Evolutionary conservation across 2,888 invertebrate species (phyloP).

Genomic region (Sepioteuthis lessoniana): DNA sequence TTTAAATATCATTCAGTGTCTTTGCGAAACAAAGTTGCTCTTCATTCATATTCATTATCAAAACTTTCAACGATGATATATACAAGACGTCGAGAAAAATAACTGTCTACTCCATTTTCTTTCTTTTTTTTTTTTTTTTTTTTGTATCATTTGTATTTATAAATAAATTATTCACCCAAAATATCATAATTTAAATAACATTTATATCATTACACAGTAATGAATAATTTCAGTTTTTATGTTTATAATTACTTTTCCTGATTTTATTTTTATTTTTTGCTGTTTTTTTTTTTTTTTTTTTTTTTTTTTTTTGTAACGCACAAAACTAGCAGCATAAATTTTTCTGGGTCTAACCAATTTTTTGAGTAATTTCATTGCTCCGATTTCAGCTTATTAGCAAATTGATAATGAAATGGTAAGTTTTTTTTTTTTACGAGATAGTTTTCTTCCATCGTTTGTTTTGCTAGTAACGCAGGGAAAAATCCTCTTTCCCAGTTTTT

Average conservation of each 20-base stretch:
- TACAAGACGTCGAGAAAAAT: neutral
- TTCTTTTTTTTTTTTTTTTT: too few relatives aligned
- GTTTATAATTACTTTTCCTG: too few relatives aligned
- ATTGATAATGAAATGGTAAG: too few relatives aligned
- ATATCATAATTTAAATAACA: neutral
- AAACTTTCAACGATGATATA: neutral
- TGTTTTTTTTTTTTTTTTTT: neutral
- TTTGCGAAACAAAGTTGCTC: neutral
- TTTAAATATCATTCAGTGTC: neutral
- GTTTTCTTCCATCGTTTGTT: too few relatives aligned
- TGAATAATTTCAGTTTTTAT: neutral
- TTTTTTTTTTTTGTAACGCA: neutral
- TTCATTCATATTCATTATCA: neutral
- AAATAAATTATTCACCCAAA: neutral
- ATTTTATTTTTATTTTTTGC: neutral
- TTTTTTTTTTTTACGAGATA: too few relatives aligned
- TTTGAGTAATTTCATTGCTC: too few relatives aligned
- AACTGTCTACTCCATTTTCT: neutral
- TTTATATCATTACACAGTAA: neutral
- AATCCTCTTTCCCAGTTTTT: too few relatives aligned
- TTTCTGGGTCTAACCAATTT: too few relatives aligned
- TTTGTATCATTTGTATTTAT: neutral
- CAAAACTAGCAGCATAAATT: too few relatives aligned
- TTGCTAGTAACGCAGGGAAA: too few relatives aligned
- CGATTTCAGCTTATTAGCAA: too few relatives aligned